Percentiles rank a stretch among this genome's conserved stretches.
Evolutionary conservation across 2,797 vertebrate species (phyloP).

Genomic region (Neostethus bicornis): DNA sequence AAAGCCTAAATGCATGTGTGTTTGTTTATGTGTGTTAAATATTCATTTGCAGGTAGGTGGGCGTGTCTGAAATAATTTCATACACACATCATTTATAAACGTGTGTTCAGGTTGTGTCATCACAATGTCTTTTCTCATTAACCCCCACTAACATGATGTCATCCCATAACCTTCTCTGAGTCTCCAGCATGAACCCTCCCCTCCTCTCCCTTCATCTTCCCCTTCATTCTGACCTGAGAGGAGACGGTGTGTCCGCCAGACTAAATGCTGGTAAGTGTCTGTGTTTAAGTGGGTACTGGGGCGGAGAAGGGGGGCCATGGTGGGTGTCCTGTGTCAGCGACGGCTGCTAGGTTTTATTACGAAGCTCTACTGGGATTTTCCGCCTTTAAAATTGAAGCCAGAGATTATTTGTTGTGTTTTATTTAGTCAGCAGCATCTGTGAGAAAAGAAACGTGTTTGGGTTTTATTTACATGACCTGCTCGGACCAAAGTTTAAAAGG

Average conservation of each 20-base stretch:
- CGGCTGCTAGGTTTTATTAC: slow-evolving; percentile 22
- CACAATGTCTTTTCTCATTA: slow-evolving; percentile 56
- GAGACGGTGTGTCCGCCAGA: slow-evolving; percentile 39
- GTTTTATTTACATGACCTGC: neutral
- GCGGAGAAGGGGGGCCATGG: neutral
- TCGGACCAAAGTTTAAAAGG: neutral
- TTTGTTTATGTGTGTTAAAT: neutral
- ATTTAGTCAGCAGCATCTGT: neutral
- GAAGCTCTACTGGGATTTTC: slow-evolving; percentile 17
- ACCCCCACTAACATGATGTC: slow-evolving; percentile 69
- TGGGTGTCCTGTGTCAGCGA: slow-evolving; percentile 27
- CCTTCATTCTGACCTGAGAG: slow-evolving; percentile 61
- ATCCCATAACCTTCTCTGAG: slow-evolving; percentile 40
- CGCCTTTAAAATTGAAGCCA: neutral
- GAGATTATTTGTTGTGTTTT: neutral
- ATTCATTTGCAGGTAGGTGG: neutral
- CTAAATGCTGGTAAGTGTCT: slow-evolving; percentile 65
- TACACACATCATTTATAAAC: neutral
- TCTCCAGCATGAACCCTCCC: slow-evolving; percentile 61
- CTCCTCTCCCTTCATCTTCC: slow-evolving; percentile 42
- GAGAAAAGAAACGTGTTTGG: neutral
- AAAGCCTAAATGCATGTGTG: neutral
- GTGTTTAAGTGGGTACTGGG: slow-evolving; percentile 20
- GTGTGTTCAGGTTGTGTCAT: neutral
- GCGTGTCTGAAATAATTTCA: no score